Evolutionary conservation across 2,888 invertebrate species (phyloP).

Genomic region (Drosophila flavopinicola): DNA sequence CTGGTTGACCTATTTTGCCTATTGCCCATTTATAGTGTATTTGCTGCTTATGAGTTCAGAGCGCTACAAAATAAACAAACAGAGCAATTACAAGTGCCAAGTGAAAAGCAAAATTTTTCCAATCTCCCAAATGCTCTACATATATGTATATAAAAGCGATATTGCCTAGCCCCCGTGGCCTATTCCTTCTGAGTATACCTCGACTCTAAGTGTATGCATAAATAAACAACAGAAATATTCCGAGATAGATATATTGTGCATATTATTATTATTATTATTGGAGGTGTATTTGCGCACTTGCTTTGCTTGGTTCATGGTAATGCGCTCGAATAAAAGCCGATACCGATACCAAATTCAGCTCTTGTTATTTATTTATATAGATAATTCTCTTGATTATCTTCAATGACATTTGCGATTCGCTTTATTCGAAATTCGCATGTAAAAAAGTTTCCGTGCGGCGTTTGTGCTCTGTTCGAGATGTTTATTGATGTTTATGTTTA

Average conservation of each 20-base stretch:
- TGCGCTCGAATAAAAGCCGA: slow-evolving; percentile 38
- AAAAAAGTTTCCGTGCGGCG: slow-evolving; percentile 64
- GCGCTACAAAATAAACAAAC: slow-evolving; percentile 49
- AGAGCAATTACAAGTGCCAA: slow-evolving; percentile 60
- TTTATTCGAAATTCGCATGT: slow-evolving; percentile 36
- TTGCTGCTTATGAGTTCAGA: slow-evolving; percentile 22
- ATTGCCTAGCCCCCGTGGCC: too few relatives aligned
- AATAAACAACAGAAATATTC: slow-evolving; percentile 38
- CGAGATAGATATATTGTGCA: slow-evolving; percentile 29
- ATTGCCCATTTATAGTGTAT: slow-evolving; percentile 2
- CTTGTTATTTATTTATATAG: slow-evolving; percentile 61
- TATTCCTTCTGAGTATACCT: background rate
- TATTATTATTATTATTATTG: slow-evolving; percentile 22
- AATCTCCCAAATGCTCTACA: slow-evolving; percentile 39
- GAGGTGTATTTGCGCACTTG: slow-evolving; percentile 46
- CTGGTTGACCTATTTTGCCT: slow-evolving; percentile 30
- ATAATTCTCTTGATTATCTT: slow-evolving; percentile 61
- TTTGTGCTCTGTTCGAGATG: background rate
- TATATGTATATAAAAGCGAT: too few relatives aligned
- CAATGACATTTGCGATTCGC: slow-evolving; percentile 54
- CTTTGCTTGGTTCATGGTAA: slow-evolving; percentile 44
- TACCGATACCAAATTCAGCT: slow-evolving; percentile 17
- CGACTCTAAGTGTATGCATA: slow-evolving; percentile 29
- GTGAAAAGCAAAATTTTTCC: slow-evolving; percentile 62
- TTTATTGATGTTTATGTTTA: slow-evolving; percentile 24